Conservation (phyloP, 2,797 vertebrate genomes). For the Clarias pachynema region DNA sequence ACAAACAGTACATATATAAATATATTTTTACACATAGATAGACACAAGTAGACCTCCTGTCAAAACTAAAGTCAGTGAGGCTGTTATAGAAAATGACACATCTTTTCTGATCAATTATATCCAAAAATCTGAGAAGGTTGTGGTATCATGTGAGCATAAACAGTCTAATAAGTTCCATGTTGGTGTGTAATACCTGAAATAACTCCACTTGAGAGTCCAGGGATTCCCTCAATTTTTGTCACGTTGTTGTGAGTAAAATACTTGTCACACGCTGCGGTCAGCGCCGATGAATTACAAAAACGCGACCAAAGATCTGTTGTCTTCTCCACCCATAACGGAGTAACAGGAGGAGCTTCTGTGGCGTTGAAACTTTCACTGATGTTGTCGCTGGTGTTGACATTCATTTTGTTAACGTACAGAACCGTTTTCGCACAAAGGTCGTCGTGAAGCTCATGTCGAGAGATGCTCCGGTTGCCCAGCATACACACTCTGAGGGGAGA, state of each 20-base stretch:
- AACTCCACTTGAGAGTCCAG: slow-evolving; percentile 83
- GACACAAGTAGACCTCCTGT: neutral
- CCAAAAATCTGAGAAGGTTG: neutral
- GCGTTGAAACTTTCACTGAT: slow-evolving; percentile 45
- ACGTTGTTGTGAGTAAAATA: slow-evolving; percentile 82
- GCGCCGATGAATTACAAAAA: slow-evolving; percentile 77
- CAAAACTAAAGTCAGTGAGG: neutral
- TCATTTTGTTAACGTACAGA: neutral
- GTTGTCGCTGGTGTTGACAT: slow-evolving; percentile 63
- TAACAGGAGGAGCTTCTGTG: slow-evolving; percentile 51
- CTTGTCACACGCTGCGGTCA: slow-evolving; percentile 80
- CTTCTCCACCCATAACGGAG: slow-evolving; percentile 46
- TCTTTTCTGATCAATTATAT: neutral
- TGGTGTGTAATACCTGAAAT: slow-evolving; percentile 73
- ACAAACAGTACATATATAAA: too few relatives aligned
- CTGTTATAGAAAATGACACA: too few relatives aligned
- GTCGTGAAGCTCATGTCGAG: slow-evolving; percentile 67
- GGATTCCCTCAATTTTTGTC: slow-evolving; percentile 78
- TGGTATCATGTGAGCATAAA: neutral
- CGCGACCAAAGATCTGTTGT: slow-evolving; percentile 77
- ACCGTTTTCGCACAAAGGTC: slow-evolving; percentile 75
- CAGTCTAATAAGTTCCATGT: neutral
- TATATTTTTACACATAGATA: too few relatives aligned
- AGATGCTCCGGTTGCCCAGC: slow-evolving; percentile 87
- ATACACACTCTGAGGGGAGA: slow-evolving; percentile 80